Percentiles rank a stretch among this genome's conserved stretches.
phyloP scores from a whole-genome alignment of 2,797 vertebrate species.

The Takifugu ocellatus region DNA sequence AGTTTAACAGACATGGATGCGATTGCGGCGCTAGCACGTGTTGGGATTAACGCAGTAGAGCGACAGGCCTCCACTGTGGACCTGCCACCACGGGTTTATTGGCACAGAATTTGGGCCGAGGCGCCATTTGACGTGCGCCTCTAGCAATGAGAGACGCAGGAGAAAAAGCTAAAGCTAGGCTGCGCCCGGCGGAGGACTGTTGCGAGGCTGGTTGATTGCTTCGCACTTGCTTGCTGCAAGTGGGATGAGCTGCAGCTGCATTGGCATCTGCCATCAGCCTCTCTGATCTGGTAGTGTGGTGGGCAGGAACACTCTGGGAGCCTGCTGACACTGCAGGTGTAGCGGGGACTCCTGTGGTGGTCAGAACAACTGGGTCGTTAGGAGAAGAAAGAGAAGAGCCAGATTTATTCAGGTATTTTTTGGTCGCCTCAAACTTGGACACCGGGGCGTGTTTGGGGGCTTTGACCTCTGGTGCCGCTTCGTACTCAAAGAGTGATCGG shows the following conservation, averaged over 20 bases:
- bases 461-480: constrained; percentile 74
- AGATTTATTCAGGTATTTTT: constrained; percentile 47
- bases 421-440: constrained; percentile 55
- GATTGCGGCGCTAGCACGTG: constrained; percentile 23
- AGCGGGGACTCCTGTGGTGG: constrained; percentile 33
- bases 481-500: constrained; percentile 90
- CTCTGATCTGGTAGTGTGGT: constrained; percentile 59
- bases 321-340: constrained; percentile 77
- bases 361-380: constrained; percentile 50
- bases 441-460: constrained; percentile 58
- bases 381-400: constrained; percentile 40
- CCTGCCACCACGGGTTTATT: constrained; percentile 83
- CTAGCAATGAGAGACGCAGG: constrained; percentile 70
- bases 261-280: constrained; percentile 68
- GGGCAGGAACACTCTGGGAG: constrained; percentile 58
- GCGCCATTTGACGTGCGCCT: constrained; percentile 80
- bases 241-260: constrained; percentile 45
- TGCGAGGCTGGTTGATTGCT: constrained; percentile 46
- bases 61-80: constrained; percentile 92
- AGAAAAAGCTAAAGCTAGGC: constrained; percentile 63
- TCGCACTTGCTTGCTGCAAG: constrained; percentile 46
- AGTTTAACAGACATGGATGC: too few relatives aligned
- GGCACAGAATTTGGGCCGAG: constrained; percentile 93
- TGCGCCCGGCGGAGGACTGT: constrained; percentile 50
- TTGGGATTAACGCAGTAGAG: constrained; percentile 74